A percentile compares a stretch with the other conserved stretches of the same genome.
Evolutionary conservation across 2,888 invertebrate genomes (phyloP).

Genomic region (Acrobasis suavella): DNA sequence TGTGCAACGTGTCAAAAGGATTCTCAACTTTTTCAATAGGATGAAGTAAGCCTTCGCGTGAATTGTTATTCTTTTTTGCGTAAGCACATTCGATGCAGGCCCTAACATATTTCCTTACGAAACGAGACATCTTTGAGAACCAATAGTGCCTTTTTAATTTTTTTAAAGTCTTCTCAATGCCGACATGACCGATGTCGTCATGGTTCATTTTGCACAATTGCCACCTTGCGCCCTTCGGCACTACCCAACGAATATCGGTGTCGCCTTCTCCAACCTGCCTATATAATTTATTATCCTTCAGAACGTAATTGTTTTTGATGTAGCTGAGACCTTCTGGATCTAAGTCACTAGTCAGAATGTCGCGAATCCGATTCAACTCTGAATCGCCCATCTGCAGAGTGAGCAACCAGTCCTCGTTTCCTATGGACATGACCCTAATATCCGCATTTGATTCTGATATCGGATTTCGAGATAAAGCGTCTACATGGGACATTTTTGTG

Average conservation of each 20-base stretch:
- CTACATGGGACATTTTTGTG: slow-evolving; percentile 27
- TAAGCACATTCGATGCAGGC: slow-evolving; percentile 38
- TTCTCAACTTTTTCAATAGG: slow-evolving; percentile 18
- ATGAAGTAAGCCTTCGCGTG: slow-evolving; percentile 18
- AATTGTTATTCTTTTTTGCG: slow-evolving; percentile 1
- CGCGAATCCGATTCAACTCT: slow-evolving; percentile 22
- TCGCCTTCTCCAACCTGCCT: slow-evolving; percentile 24
- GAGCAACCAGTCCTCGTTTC: slow-evolving; percentile 25
- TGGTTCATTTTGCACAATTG: slow-evolving; percentile 42
- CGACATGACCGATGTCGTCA: slow-evolving; percentile 54
- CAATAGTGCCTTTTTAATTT: slow-evolving; percentile 49
- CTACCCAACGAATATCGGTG: slow-evolving; percentile 39
- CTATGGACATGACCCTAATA: slow-evolving; percentile 18
- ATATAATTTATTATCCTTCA: slow-evolving; percentile 30
- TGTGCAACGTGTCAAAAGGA: slow-evolving; percentile 38
- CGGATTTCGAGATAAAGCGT: slow-evolving; percentile 22
- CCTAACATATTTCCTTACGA: slow-evolving; percentile 51
- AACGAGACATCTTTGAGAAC: no score
- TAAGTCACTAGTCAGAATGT: slow-evolving; percentile 21
- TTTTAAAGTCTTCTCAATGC: slow-evolving; percentile 47
- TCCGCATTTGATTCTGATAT: no score
- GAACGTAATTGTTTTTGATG: slow-evolving; percentile 26
- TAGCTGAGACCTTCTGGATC: slow-evolving; percentile 23
- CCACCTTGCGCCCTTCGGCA: no score
- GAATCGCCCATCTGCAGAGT: slow-evolving; percentile 27